Base-by-base conservation (phyloP, 2,797 vertebrate species). In the Gastrophryne carolinensis region DNA sequence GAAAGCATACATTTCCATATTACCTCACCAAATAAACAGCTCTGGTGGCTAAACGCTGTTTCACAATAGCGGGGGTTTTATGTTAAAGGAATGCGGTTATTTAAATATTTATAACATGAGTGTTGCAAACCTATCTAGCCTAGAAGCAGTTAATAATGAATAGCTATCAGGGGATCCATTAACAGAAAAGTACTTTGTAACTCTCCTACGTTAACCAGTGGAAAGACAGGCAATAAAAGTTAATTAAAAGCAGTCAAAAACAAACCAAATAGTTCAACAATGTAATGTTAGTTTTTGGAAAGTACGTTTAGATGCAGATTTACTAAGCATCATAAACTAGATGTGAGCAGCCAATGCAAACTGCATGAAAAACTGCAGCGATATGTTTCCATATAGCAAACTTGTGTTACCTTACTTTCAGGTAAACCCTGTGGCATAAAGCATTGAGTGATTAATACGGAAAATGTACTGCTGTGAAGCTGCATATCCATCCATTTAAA, bases 231-330 rank as follows among this genome's bases (percentile, higher is more conserved):
- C 85, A 80, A 89, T 93, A 86, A 91, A 87, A 90, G 89, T 90
- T 91, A 92, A 92, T 92, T 92, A 91, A 92, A 91, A 88, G 87
- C 83, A 82, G 84, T 89, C 86, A 87, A 88, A 90, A 91, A 88
- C 84, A 91, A 90, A 87, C 84, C 84, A 84, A 88, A 89, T 88
- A 90, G 88, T 83, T 87, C 82, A 86, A 84, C 83, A 84, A 81
- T 82, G 85, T 86, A 89, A 87, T 49, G 68, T 44, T 79, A 81
- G 81, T 85, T 80, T 82, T 88, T 88, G 85, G 78, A 27, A 3
- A 23, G 8, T 23, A 34, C 29, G 47, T 34, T 37, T 57, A 30
- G 12, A 68, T 63, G 23, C 26, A 24, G 26, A 29, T 17, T 29
- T 37, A 47, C 11, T 10, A 17, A 19, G 12, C 41, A 58, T 27